Evolutionary conservation across 2,797 vertebrate genomes (phyloP).

Genomic region (Phoxinus dragarum): DNA sequence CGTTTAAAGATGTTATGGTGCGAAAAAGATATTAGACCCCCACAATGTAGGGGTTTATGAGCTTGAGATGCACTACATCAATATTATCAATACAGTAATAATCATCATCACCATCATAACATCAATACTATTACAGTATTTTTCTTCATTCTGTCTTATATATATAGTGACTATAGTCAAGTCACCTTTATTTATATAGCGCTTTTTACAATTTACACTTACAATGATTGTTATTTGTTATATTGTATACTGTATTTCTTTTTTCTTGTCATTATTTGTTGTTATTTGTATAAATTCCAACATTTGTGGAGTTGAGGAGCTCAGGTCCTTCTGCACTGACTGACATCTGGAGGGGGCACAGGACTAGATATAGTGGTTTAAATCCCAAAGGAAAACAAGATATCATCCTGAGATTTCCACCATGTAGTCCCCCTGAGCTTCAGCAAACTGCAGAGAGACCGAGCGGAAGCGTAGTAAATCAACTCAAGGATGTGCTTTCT

Average conservation of each 20-base stretch:
- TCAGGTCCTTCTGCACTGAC: conserved; percentile 5
- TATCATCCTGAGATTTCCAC: conserved; percentile 24
- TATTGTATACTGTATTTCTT: not conserved
- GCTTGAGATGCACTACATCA: conserved; percentile 17
- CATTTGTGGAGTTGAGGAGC: not conserved
- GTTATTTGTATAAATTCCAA: not conserved
- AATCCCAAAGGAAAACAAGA: conserved; percentile 52
- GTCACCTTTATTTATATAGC: no score
- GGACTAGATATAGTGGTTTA: conserved; percentile 37
- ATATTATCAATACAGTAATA: not conserved
- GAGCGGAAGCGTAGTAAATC: conserved; percentile 45
- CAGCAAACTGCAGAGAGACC: not conserved
- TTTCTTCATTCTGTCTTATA: not conserved
- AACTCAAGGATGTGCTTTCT: conserved; percentile 43
- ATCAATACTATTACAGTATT: not conserved
- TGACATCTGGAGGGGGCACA: conserved; percentile 28
- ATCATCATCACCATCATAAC: not conserved
- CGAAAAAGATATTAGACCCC: conserved; percentile 56
- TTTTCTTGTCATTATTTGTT: not conserved
- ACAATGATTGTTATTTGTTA: not conserved
- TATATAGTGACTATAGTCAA: no score
- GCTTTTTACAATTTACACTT: no score
- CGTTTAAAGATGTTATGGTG: conserved; percentile 68
- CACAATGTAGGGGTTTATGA: conserved; percentile 27
- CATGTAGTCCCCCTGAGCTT: conserved; percentile 13